Percentiles rank a stretch among this genome's conserved stretches.
These are phyloP conservation scores for Caenorhabditis zanzibari DNA, from an alignment of 2,888 invertebrate species.

Conservation along the genomic window DNA sequence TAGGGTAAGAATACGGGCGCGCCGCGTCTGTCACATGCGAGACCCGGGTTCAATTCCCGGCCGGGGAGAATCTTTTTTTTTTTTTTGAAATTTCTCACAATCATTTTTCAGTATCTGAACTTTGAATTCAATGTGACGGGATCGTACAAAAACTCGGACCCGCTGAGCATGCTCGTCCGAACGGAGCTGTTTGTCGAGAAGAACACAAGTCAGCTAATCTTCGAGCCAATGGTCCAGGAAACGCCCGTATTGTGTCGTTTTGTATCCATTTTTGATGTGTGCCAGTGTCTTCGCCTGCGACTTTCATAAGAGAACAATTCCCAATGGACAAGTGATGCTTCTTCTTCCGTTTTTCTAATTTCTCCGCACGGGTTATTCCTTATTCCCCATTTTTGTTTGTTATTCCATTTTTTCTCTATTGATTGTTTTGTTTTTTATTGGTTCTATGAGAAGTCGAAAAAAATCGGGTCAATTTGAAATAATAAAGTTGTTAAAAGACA, in stretches of 20 bases:
- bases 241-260: conserved; percentile 44
- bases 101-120: conserved; percentile 52
- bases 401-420: conserved; percentile 3
- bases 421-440: conserved; percentile 12
- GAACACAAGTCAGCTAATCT: conserved; percentile 48
- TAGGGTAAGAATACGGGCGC: too few relatives aligned
- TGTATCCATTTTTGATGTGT: conserved; percentile 63
- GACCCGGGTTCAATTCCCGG: conserved; percentile 74
- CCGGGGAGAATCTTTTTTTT: conserved; percentile 65
- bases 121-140: conserved; percentile 54
- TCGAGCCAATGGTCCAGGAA: conserved; percentile 57
- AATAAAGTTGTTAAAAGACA: conserved; percentile 7
- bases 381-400: conserved; percentile 10
- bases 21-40: conserved; percentile 73
- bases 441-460: background rate
- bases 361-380: background rate
- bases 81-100: too few relatives aligned
- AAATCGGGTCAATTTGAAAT: conserved; percentile 26
- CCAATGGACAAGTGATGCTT: conserved; percentile 28
- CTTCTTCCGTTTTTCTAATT: conserved; percentile 35
- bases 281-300: conserved; percentile 54
- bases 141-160: conserved; percentile 8
- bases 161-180: conserved; percentile 50
- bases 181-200: conserved; percentile 50
- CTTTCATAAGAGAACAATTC: conserved; percentile 37